phyloP scores from a whole-genome alignment of 2,113 vertebrate genomes.

The Ornithorhynchus anatinus region DNA sequence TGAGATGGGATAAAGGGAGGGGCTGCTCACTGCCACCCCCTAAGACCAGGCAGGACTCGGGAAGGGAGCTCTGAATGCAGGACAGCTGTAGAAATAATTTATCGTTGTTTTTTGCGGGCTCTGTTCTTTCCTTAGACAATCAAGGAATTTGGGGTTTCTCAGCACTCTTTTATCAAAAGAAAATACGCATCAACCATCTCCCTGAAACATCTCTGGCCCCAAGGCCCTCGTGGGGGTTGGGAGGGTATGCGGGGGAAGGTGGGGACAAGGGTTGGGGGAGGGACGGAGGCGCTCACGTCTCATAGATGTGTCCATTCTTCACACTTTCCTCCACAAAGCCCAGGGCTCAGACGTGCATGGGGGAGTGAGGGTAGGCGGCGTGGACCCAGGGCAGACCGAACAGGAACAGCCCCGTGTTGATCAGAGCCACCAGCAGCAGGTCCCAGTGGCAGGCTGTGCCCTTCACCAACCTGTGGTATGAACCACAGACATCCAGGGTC shows the following conservation, averaged over 20 bases:
- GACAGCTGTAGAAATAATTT: no score
- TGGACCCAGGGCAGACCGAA: slow-evolving; percentile 96
- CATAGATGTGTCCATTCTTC: slow-evolving; percentile 88
- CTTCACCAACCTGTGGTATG: slow-evolving; percentile 83
- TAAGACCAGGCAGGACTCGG: no score
- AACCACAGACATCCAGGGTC: background rate
- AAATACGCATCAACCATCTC: slow-evolving; percentile 49
- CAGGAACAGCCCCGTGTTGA: slow-evolving; percentile 90
- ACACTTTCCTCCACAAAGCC: slow-evolving; percentile 90
- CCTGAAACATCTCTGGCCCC: background rate
- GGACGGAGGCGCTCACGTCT: slow-evolving; percentile 79
- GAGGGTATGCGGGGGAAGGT: background rate
- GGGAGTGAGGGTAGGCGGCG: slow-evolving; percentile 91
- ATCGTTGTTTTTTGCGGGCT: no score
- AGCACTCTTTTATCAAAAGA: slow-evolving; percentile 69
- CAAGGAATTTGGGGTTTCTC: slow-evolving; percentile 60
- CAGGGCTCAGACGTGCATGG: slow-evolving; percentile 88
- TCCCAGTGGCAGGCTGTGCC: slow-evolving; percentile 96
- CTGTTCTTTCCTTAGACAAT: slow-evolving; percentile 66
- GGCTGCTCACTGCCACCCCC: no score
- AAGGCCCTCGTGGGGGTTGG: background rate
- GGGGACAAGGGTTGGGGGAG: accelerated
- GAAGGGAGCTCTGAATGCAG: no score
- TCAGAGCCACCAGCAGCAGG: slow-evolving; percentile 88
- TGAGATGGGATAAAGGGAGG: no score